A percentile compares a stretch with the other conserved stretches of the same genome.
Conservation (phyloP, 2,797 vertebrate species). For the Microctenopoma steveboyesi region DNA sequence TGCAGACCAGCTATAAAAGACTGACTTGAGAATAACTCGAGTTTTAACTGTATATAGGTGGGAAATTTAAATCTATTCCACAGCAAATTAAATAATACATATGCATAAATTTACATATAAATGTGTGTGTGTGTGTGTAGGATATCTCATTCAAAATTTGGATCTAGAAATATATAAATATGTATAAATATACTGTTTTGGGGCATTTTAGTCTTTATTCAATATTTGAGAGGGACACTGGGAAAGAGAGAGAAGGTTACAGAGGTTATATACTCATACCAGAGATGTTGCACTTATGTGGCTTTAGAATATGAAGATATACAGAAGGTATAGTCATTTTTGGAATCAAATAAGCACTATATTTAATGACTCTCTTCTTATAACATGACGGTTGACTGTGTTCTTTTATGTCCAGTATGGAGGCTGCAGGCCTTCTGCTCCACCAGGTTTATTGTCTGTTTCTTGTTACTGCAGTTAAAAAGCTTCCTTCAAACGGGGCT, state of each 20-base stretch:
- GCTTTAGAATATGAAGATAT: constrained; percentile 1
- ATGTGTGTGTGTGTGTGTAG: too few species aligned
- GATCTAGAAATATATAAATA: too few species aligned
- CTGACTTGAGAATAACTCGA: not conserved
- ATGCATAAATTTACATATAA: not conserved
- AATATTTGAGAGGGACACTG: too few species aligned
- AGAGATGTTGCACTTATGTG: too few species aligned
- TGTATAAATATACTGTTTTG: too few species aligned
- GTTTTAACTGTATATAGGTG: not conserved
- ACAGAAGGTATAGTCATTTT: not conserved
- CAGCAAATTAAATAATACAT: not conserved
- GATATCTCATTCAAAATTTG: too few species aligned
- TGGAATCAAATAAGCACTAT: not conserved
- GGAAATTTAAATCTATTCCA: not conserved
- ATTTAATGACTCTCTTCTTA: not conserved
- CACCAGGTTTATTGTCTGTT: constrained; percentile 88
- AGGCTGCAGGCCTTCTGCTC: constrained; percentile 61
- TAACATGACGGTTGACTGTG: constrained; percentile 15
- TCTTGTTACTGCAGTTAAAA: constrained; percentile 95
- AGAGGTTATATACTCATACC: too few species aligned
- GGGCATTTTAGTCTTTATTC: too few species aligned
- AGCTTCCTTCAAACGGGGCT: constrained; percentile 79
- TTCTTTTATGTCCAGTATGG: constrained; percentile 26
- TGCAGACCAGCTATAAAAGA: not conserved
- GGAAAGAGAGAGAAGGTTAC: too few species aligned